Percentiles rank a stretch among this genome's conserved stretches.
These are phyloP conservation scores for Istiophorus platypterus DNA, from an alignment of 2,113 vertebrate species.

Conservation along the genomic window DNA sequence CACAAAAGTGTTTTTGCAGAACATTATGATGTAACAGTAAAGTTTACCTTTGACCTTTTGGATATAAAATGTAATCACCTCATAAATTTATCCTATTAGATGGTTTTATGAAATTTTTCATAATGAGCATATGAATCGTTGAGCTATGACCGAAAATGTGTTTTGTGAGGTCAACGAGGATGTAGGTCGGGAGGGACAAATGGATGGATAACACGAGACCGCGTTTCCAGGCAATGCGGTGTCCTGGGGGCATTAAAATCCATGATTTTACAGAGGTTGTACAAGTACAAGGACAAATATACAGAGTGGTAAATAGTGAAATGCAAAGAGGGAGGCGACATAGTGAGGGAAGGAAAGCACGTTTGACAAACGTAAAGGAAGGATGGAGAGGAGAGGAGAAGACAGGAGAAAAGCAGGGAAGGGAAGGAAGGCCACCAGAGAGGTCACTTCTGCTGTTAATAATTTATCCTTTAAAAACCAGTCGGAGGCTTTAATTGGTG, in stretches of 20 bases:
- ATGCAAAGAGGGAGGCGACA: constrained; percentile 14
- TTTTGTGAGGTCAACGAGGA: no score
- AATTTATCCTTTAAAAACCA: constrained; percentile 83
- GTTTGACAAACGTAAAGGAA: constrained; percentile 19
- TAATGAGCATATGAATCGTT: no score
- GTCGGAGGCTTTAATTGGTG: constrained; percentile 82
- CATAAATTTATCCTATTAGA: no score
- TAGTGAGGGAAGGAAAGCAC: neutral
- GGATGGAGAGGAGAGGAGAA: constrained; percentile 26
- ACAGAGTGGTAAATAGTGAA: constrained; percentile 9
- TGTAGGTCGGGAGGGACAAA: no score
- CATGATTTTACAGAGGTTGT: constrained; percentile 17
- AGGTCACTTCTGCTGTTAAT: constrained; percentile 83
- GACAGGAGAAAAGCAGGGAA: constrained; percentile 36
- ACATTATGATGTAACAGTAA: neutral
- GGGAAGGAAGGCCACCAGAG: constrained; percentile 72
- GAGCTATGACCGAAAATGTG: no score
- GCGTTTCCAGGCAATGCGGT: no score
- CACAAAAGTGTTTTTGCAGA: no score
- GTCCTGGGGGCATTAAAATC: neutral
- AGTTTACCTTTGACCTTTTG: neutral
- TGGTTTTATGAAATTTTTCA: no score
- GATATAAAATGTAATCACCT: no score
- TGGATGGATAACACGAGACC: no score
- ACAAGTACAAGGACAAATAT: constrained; percentile 5